Percentiles rank a stretch among this genome's conserved stretches.
Evolutionary conservation across 2,888 invertebrate species (phyloP).

Genomic region (Toxonevra muliebris): DNA sequence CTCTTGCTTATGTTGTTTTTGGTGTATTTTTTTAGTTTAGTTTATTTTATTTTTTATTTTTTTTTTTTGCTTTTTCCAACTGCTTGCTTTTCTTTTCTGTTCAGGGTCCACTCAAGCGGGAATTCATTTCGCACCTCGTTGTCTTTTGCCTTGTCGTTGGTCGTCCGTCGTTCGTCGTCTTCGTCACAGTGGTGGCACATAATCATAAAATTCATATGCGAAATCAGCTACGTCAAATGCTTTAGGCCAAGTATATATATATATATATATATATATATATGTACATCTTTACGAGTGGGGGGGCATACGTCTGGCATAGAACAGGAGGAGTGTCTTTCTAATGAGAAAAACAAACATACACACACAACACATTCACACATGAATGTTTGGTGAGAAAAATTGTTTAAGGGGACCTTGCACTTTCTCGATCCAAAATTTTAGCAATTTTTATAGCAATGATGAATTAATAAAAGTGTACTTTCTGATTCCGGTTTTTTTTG

Average conservation of each 20-base stretch:
- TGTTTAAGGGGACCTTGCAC: neutral
- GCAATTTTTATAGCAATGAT: no score
- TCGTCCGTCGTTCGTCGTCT: no score
- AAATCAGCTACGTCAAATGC: slow-evolving; percentile 6
- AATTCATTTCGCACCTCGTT: slow-evolving; percentile 19
- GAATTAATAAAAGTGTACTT: no score
- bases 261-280: no score
- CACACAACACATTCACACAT: neutral
- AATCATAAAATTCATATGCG: slow-evolving; percentile 22
- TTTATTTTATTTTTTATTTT: neutral
- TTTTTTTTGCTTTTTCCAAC: neutral
- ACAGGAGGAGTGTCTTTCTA: neutral
- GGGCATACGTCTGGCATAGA: neutral
- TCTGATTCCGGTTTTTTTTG: no score
- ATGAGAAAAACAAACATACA: neutral
- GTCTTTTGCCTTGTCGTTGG: slow-evolving; percentile 1
- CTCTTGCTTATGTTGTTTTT: neutral
- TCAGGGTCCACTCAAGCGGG: neutral
- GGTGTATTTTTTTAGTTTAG: neutral
- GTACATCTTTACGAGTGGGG: no score
- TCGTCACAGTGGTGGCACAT: neutral
- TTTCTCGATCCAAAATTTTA: no score
- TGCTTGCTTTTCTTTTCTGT: neutral
- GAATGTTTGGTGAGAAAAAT: neutral
- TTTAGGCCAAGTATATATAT: no score